These are phyloP conservation scores for Microdon myrmicae DNA, from an alignment of 2,888 invertebrate genomes.

Conservation along the genomic window DNA sequence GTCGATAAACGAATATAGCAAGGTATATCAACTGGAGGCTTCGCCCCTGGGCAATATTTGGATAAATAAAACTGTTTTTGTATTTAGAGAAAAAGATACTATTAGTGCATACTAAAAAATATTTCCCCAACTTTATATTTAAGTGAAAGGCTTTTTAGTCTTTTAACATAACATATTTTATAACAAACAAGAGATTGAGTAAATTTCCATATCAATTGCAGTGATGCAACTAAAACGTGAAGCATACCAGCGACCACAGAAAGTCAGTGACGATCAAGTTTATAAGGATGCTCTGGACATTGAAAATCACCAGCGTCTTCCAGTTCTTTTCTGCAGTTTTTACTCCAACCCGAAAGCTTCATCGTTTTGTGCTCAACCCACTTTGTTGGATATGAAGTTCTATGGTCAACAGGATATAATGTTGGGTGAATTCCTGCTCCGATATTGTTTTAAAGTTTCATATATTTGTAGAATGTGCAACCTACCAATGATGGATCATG, in stretches of 20 bases:
- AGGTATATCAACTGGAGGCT: too few relatives aligned
- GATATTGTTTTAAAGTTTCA: slow-evolving; percentile 87
- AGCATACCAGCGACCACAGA: slow-evolving; percentile 59
- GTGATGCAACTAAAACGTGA: slow-evolving; percentile 60
- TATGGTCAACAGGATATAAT: slow-evolving; percentile 96
- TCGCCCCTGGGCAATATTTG: too few relatives aligned
- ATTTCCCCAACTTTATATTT: not conserved
- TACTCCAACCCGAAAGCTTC: slow-evolving; percentile 65
- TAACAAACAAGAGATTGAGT: too few relatives aligned
- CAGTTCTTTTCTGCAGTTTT: slow-evolving; percentile 87
- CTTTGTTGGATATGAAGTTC: slow-evolving; percentile 80
- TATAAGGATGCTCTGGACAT: slow-evolving; percentile 80
- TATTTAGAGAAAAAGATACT: too few relatives aligned
- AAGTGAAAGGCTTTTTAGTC: not conserved
- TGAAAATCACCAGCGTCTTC: slow-evolving; percentile 84
- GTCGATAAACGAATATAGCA: too few relatives aligned
- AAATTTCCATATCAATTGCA: slow-evolving; percentile 37
- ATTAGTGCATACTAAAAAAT: too few relatives aligned
- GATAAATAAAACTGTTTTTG: too few relatives aligned
- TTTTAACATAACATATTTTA: too few relatives aligned
- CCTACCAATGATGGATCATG: slow-evolving; percentile 86
- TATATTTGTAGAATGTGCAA: slow-evolving; percentile 86
- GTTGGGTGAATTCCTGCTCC: slow-evolving; percentile 90
- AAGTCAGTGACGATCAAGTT: slow-evolving; percentile 60
- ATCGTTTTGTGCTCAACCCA: slow-evolving; percentile 66